Base-by-base conservation (phyloP, 1,140 invertebrate species). In the Trinorchestia longiramus region DNA sequence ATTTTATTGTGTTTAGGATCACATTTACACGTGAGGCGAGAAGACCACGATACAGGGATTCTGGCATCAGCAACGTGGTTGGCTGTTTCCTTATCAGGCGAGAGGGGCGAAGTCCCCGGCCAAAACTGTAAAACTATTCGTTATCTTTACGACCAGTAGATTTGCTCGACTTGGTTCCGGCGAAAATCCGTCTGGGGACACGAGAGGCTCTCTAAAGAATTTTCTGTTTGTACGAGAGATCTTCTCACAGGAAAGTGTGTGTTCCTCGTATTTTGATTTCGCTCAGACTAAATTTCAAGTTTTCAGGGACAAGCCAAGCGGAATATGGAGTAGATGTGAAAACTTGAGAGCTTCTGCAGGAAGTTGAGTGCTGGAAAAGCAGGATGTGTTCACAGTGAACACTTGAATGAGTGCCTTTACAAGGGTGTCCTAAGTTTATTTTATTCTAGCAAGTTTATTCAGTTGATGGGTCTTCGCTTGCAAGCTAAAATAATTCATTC, bases 61-160 rank as follows among this genome's bases (percentile, higher is more conserved):
- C 28, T 11, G 62, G 62, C 62, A 77, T 77, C 62, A 77, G 62
- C 62, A 23, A 77, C 62, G 62, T 77, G 15, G 62, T 77, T 77
- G 15, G 15, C 62, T 77, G 62, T 36, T 77, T 77, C 62, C 62
- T 77, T 77, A 77, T 77, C 62, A 77, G 62, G 62, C 62, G 62
- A 15, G 62, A 77, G 62, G n/a, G 88, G 88, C 88, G 41, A 42
- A 90, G 88, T 41, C 88, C 3, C 88, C 36, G 88, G 88, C n/a
- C 88, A 90, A 42, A 90, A 90, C 88, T 90, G 88, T 90, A 90
- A 90, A 90, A 90, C 88, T 90, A 90, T 90, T 90, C 88, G 28
- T 90, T 90, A 90, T 90, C 88, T 90, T 90, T 90, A 90, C 88
- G 88, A 90, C 88, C 88, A 15, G 88, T 42, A 90, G 88, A 90